Evolutionary conservation across 2,888 invertebrate genomes (phyloP).

Genomic region (Hydraecia micacea): DNA sequence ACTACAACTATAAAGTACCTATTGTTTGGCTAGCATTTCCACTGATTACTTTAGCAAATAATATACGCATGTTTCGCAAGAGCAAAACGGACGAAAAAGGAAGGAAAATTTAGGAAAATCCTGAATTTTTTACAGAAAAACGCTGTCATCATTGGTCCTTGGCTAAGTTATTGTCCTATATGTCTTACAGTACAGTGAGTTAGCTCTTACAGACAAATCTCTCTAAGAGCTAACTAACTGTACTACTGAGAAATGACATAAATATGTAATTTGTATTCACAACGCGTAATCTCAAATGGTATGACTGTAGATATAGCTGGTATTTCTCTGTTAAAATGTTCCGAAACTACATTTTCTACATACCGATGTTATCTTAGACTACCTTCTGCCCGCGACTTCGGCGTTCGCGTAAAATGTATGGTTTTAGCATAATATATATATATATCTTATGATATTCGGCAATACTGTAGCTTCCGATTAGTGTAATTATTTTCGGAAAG

Average conservation of each 20-base stretch:
- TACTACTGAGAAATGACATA: no score
- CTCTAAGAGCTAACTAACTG: no score
- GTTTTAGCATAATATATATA: not conserved
- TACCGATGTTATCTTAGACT: constrained; percentile 31
- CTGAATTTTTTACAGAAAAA: not conserved
- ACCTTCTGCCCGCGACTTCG: not conserved
- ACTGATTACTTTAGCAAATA: not conserved
- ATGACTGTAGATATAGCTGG: constrained; percentile 23
- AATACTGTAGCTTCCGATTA: not conserved
- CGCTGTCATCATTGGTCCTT: not conserved
- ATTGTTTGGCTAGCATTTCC: not conserved
- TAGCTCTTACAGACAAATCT: not conserved
- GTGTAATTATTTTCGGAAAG: not conserved
- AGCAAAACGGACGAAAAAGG: not conserved
- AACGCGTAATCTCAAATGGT: constrained; percentile 37
- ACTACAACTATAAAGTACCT: not conserved
- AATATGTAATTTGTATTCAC: constrained; percentile 33
- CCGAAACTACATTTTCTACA: constrained; percentile 28
- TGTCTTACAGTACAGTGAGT: not conserved
- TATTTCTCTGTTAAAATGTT: constrained; percentile 39
- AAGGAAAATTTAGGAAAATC: not conserved
- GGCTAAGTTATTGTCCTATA: constrained; percentile 10
- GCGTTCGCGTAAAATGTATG: not conserved
- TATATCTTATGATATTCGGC: not conserved
- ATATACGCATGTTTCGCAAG: not conserved